Evolutionary conservation across 2,888 invertebrate genomes (phyloP).

Genomic region (Xanthorhoe designata): DNA sequence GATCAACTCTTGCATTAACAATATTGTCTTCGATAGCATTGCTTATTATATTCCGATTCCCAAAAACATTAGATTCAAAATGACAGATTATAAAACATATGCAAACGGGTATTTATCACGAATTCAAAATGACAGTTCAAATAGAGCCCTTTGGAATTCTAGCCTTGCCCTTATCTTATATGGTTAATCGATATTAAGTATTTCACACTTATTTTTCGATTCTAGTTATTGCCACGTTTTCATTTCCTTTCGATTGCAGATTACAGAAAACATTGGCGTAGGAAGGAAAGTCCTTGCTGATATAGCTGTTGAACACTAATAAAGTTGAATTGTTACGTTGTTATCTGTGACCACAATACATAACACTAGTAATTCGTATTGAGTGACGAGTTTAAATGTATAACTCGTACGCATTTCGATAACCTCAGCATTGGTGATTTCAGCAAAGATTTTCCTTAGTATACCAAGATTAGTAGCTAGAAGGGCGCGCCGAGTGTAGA

Average conservation of each 20-base stretch:
- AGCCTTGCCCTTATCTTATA: constrained; percentile 28
- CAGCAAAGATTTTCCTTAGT: constrained; percentile 13
- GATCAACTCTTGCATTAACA: constrained; percentile 80
- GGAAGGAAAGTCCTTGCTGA: constrained; percentile 6
- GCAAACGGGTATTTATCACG: too few species aligned
- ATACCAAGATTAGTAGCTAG: constrained; percentile 46
- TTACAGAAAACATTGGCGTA: constrained; percentile 5
- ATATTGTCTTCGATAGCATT: constrained; percentile 83
- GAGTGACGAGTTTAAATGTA: neutral
- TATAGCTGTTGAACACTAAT: neutral
- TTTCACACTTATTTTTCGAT: constrained; percentile 3
- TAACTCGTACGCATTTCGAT: neutral
- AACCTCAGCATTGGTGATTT: neutral
- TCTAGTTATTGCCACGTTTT: constrained; percentile 34
- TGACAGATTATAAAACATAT: too few species aligned
- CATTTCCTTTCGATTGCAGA: constrained; percentile 9
- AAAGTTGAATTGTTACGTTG: neutral
- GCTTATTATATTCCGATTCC: constrained; percentile 64
- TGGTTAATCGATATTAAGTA: neutral
- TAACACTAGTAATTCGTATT: neutral
- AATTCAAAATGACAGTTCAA: constrained; percentile 42
- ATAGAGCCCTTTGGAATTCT: constrained; percentile 25
- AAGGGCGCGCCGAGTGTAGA: constrained; percentile 62
- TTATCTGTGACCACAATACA: neutral
- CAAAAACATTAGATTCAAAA: constrained; percentile 59